Evolutionary conservation across 2,113 vertebrate species (phyloP).

Genomic region (Hemichromis elongatus): DNA sequence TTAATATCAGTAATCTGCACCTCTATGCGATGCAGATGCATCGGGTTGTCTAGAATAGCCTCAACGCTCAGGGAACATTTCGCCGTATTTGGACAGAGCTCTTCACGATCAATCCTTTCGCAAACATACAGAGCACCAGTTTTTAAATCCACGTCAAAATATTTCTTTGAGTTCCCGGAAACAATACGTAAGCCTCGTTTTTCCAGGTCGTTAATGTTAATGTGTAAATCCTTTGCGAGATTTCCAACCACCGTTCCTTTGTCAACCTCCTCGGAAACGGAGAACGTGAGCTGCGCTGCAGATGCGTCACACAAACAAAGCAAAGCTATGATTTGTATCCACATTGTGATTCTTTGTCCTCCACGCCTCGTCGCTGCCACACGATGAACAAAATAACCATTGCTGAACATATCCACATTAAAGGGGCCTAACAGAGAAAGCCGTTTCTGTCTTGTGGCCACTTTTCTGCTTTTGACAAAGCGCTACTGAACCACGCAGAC

Average conservation of each 20-base stretch:
- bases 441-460: neutral
- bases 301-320: slow-evolving; percentile 25
- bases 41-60: slow-evolving; percentile 74
- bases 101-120: slow-evolving; percentile 77
- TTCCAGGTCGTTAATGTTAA: slow-evolving; percentile 50
- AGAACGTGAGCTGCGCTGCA: slow-evolving; percentile 59
- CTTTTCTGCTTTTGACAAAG: slow-evolving; percentile 17
- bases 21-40: slow-evolving; percentile 72
- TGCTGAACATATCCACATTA: neutral
- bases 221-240: slow-evolving; percentile 66
- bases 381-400: neutral
- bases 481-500: neutral
- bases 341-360: neutral
- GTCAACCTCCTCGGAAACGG: slow-evolving; percentile 69
- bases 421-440: neutral
- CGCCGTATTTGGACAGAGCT: slow-evolving; percentile 64
- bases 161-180: slow-evolving; percentile 48
- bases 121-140: slow-evolving; percentile 72
- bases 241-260: slow-evolving; percentile 69
- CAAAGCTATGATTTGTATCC: slow-evolving; percentile 27
- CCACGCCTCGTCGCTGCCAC: slow-evolving; percentile 24
- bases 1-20: slow-evolving; percentile 78
- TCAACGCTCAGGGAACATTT: slow-evolving; percentile 74
- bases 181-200: slow-evolving; percentile 55
- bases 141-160: slow-evolving; percentile 73